A percentile compares a stretch with the other conserved stretches of the same genome.
Evolutionary conservation across 2,113 vertebrate species (phyloP).

Genomic region (Tonatia bakeri): DNA sequence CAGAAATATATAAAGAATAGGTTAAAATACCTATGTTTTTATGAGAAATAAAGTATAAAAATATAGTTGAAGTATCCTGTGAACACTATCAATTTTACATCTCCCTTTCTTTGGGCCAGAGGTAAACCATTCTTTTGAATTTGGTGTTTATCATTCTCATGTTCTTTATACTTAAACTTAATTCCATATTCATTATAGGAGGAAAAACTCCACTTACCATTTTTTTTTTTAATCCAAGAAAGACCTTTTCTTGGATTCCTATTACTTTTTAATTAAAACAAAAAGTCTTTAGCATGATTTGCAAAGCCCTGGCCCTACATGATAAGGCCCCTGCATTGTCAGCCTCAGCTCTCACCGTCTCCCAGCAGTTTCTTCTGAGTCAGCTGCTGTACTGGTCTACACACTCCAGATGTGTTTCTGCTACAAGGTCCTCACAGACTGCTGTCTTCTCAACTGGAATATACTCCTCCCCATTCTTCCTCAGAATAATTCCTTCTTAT

Average conservation of each 20-base stretch:
- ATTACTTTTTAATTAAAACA: slow-evolving; percentile 13
- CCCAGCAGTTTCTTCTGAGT: neutral
- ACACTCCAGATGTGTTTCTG: neutral
- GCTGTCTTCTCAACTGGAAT: neutral
- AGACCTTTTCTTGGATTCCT: slow-evolving; percentile 15
- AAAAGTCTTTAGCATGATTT: neutral
- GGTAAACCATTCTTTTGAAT: neutral
- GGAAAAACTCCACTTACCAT: neutral
- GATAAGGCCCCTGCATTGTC: neutral
- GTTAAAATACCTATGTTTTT: neutral
- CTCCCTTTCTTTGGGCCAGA: neutral
- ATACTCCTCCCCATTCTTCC: neutral
- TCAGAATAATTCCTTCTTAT: neutral
- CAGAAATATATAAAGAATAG: neutral
- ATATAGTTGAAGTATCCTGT: neutral
- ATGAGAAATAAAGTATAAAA: slow-evolving; percentile 22
- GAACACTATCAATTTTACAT: neutral
- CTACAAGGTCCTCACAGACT: neutral
- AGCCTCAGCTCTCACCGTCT: neutral
- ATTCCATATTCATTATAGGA: slow-evolving; percentile 11
- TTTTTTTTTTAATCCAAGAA: neutral
- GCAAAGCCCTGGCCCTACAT: neutral
- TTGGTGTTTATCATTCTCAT: slow-evolving; percentile 4
- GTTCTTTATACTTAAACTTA: neutral
- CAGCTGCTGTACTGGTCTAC: neutral